Base-by-base conservation (phyloP, 1,140 invertebrate species). In the Heterodera carotae region DNA sequence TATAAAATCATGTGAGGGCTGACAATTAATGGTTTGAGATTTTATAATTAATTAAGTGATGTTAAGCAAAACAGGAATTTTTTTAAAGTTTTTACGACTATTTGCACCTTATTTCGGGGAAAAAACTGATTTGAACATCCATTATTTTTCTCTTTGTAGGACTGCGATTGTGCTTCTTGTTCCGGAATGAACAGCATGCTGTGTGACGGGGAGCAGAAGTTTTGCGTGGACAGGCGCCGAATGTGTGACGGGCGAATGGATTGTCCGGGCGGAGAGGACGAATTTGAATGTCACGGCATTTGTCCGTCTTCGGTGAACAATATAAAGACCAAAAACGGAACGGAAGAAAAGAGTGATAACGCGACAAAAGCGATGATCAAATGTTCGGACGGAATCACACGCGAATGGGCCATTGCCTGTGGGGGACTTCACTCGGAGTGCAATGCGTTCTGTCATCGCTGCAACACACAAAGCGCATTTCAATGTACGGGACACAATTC, bases 211-310 rank as follows among this genome's bases (percentile, higher is more conserved):
- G 68, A 75, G 33, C 33, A 56, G 8, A 79, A 79, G n/a, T 53
- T 81, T 48, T 83, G 82, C 29, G 75, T 83, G 22, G 31, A 59
- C 25, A 70, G 60, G 33, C 29, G 25, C 0, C 18, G 39, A 12
- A 64, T 84, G 66, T 83, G 82, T 43, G 69, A 83, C 70, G 83
- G 83, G 2, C 31, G 25, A 29, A 12, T 27, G 18, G 80, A 83
- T 56, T 83, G 82, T 60, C 76, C 82, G 22, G 60, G 60, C 33
- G 83, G 83, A 6, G 83, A 84, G 60, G 82, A 83, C 39, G 82
- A 83, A 70, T 15, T 53, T 25, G 53, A 82, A 8, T 83, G 81
- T 43, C 71, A 77, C 5, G 82, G 81, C 10, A n/a, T 48, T 18
- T 82, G 81, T 67, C 25, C 34, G 10, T 5, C 77, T n/a, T 78